Base-by-base conservation (phyloP, 2,888 invertebrate species). In the Tanytarsus gracilentus region DNA sequence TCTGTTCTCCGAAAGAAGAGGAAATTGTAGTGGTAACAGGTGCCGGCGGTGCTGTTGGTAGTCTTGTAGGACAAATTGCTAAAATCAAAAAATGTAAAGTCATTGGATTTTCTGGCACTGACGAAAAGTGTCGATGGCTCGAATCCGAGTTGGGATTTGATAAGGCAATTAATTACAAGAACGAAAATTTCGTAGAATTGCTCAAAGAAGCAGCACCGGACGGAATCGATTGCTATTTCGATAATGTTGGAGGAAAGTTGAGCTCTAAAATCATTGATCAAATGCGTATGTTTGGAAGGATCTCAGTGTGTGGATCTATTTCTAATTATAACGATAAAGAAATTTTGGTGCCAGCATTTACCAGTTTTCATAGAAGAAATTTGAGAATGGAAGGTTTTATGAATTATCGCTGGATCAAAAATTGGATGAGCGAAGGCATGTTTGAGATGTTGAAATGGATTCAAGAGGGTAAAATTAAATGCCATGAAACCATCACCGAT, bases 21-120 rank as follows among this genome's bases (percentile, higher is more conserved):
- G 85, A 88, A 67, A 82, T 81, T 0, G 78, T 87, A 1, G 80
- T 85, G 3, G 79, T 87, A 2, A 80, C 79, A 3, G 81, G 81
- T 4, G 86, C 86, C 2, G 86, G 84, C 1, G 87, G 87, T 4
- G 86, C 85, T 9, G 85, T 87, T 4, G 88, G 87, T 21, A 81
- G 79, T 62, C 76, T 81, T 40, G 86, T 85, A 3, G 86, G 86
- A n/a, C 87, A 87, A 72, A 83, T 88, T 63, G 86, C 82, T 1
- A 86, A 85, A 71, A 78, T 84, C 61, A 76, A 81, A 69, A 82
- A 77, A 3, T 77, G 80, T 64, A 76, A 69, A 50, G 82, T 82
- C 1, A 78, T 84, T 64, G 83, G 86, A 2, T 83, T 85, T 68
- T 82, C 85, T 25, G 87, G 88, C 1, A 77, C 81, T 0, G 82